phyloP scores from a whole-genome alignment of 2,888 invertebrate genomes.

The Anthrax anthrax region DNA sequence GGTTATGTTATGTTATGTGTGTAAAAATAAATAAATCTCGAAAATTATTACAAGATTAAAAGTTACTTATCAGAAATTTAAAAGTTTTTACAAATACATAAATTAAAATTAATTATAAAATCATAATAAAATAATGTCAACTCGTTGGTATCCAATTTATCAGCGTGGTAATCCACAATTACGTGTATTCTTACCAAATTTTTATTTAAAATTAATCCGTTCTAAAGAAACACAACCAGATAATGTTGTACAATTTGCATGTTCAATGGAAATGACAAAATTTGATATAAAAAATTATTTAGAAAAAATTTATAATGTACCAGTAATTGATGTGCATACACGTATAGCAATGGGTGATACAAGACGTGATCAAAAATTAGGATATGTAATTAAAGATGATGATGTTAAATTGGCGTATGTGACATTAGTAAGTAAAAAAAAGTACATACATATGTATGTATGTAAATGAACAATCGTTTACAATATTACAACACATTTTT shows the following conservation, averaged over 20 bases:
- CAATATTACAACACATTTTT: background rate
- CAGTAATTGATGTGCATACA: slow-evolving; percentile 62
- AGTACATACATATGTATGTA: background rate
- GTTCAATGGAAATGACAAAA: slow-evolving; percentile 89
- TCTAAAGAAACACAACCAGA: slow-evolving; percentile 51
- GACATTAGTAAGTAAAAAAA: slow-evolving; percentile 44
- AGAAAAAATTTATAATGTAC: slow-evolving; percentile 86
- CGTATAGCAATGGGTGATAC: slow-evolving; percentile 57
- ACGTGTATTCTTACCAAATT: slow-evolving; percentile 85
- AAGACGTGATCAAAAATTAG: slow-evolving; percentile 41
- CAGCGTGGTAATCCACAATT: slow-evolving; percentile 89
- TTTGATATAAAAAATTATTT: slow-evolving; percentile 83
- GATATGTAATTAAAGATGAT: slow-evolving; percentile 64
- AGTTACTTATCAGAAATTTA: too few species aligned
- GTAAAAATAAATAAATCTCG: too few species aligned
- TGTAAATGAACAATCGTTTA: background rate
- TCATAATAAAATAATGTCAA: slow-evolving; percentile 22
- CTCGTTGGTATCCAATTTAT: slow-evolving; percentile 70
- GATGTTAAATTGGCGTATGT: slow-evolving; percentile 71
- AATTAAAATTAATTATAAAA: too few species aligned
- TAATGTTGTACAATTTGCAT: slow-evolving; percentile 76
- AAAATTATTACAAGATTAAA: too few species aligned
- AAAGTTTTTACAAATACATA: too few species aligned
- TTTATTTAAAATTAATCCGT: slow-evolving; percentile 87
- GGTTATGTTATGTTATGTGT: too few species aligned